Conservation (phyloP, 2,113 vertebrate genomes). For the Aegithalos caudatus region DNA sequence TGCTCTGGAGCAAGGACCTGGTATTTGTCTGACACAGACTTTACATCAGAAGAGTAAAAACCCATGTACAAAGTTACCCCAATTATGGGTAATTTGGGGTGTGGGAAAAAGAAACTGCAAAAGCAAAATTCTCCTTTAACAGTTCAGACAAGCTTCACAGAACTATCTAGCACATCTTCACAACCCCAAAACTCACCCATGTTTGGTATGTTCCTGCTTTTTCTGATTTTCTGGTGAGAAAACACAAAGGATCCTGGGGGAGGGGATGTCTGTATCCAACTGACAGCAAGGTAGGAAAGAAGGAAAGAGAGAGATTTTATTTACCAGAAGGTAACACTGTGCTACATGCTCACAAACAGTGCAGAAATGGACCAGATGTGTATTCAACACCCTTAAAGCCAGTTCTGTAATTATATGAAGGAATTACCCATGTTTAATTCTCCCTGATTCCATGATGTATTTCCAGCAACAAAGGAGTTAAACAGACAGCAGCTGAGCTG, state of each 20-base stretch:
- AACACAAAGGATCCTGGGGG: neutral
- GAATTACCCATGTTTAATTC: neutral
- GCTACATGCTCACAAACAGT: rapidly evolving
- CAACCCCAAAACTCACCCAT: neutral
- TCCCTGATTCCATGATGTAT: neutral
- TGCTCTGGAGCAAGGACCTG: neutral
- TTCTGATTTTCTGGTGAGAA: neutral
- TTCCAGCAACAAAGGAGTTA: neutral
- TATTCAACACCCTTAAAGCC: rapidly evolving
- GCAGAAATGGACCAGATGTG: neutral
- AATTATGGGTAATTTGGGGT: neutral
- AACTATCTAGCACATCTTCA: neutral
- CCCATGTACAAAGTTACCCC: neutral
- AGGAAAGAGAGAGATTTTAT: neutral
- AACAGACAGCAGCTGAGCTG: neutral
- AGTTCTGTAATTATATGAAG: neutral
- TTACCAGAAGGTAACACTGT: neutral
- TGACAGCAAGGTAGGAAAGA: neutral
- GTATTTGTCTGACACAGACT: neutral
- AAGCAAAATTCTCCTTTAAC: neutral
- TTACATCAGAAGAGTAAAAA: neutral
- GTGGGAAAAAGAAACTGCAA: neutral
- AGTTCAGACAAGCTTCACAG: neutral
- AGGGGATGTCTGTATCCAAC: neutral
- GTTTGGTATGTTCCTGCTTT: neutral